These are phyloP conservation scores for Spatulosminthurus flaviceps DNA, from an alignment of 2,888 invertebrate genomes.

Conservation along the genomic window DNA sequence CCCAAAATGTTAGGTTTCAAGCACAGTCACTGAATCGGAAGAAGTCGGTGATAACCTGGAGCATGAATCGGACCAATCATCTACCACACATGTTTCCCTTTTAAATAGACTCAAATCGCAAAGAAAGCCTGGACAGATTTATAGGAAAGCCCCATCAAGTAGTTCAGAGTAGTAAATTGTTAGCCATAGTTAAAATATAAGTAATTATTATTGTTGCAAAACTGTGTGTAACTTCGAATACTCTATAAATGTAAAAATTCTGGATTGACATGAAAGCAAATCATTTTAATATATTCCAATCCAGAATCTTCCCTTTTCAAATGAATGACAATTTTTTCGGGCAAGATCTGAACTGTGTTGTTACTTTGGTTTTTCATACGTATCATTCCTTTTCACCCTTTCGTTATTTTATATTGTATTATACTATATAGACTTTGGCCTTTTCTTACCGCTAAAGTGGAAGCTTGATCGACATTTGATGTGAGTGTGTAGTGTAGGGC, in stretches of 20 bases:
- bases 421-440: background rate
- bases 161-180: conserved; percentile 37
- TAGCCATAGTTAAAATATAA: conserved; percentile 12
- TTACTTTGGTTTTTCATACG: conserved; percentile 13
- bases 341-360: conserved; percentile 1
- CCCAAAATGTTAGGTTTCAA: conserved; percentile 53
- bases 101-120: conserved; percentile 60
- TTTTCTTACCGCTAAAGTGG: too few relatives aligned
- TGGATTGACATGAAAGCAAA: background rate
- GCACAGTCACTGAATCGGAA: conserved; percentile 61
- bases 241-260: background rate
- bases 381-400: background rate
- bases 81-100: conserved; percentile 59
- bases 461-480: too few relatives aligned
- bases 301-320: background rate
- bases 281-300: background rate
- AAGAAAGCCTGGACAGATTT: conserved; percentile 61
- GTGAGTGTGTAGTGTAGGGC: too few relatives aligned
- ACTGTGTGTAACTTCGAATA: conserved; percentile 3
- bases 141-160: conserved; percentile 52
- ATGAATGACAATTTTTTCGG: conserved; percentile 9
- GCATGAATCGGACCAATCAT: conserved; percentile 49
- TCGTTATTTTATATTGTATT: conserved; percentile 2
- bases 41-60: conserved; percentile 54
- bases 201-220: conserved; percentile 38